Conservation (phyloP, 2,797 vertebrate genomes). For the Phalanger gymnotis region DNA sequence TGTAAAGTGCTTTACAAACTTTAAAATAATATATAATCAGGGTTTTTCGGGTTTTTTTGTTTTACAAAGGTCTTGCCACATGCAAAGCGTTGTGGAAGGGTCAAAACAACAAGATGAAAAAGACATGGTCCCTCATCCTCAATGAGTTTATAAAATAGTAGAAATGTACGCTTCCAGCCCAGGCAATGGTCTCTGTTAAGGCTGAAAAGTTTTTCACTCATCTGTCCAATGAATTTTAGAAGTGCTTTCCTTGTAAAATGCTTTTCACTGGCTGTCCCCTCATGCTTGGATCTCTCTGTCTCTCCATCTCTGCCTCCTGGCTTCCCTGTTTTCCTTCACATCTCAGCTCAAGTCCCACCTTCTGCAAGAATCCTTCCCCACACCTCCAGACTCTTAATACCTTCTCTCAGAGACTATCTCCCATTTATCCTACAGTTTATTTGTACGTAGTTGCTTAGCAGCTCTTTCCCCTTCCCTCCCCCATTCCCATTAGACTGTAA, state of each 20-base stretch:
- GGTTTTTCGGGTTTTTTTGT: background rate
- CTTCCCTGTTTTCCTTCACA: background rate
- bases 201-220: background rate
- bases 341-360: background rate
- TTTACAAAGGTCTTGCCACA: background rate
- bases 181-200: background rate
- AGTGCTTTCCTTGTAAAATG: background rate
- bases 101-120: background rate
- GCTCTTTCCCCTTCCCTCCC: background rate
- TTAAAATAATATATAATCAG: background rate
- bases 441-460: background rate
- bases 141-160: background rate
- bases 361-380: background rate
- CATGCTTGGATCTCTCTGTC: background rate
- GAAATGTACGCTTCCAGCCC: background rate
- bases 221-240: background rate
- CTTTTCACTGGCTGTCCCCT: background rate
- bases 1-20: background rate
- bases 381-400: background rate
- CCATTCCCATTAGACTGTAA: background rate
- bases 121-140: background rate
- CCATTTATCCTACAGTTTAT: background rate
- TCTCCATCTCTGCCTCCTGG: background rate
- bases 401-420: background rate
- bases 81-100: background rate